Percentiles rank a stretch among this genome's conserved stretches.
These are phyloP conservation scores for Drosophila lacteicornis DNA, from an alignment of 1,140 invertebrate genomes.

Conservation along the genomic window DNA sequence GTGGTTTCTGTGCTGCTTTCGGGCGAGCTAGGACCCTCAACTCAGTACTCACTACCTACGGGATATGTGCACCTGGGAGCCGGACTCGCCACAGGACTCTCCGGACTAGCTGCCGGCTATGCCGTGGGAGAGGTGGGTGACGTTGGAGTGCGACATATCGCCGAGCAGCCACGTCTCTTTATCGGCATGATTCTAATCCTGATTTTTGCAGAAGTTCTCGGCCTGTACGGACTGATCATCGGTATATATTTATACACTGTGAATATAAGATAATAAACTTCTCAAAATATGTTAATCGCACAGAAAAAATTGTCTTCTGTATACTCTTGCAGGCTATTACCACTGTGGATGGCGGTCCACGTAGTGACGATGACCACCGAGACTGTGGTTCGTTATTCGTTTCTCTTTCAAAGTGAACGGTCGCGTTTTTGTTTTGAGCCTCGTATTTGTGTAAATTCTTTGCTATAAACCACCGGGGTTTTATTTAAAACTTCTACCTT, in stretches of 20 bases:
- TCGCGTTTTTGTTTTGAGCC: too few relatives aligned
- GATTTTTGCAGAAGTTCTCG: slow-evolving; percentile 98
- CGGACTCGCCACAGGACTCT: slow-evolving; percentile 95
- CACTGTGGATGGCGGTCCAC: too few relatives aligned
- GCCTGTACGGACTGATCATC: slow-evolving; percentile 97
- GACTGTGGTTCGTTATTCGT: too few relatives aligned
- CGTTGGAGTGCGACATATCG: slow-evolving; percentile 95
- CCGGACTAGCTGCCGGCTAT: slow-evolving; percentile 95
- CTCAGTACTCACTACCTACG: slow-evolving; percentile 87
- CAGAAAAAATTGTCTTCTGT: neutral
- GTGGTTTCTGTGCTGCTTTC: slow-evolving; percentile 96
- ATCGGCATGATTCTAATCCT: slow-evolving; percentile 98
- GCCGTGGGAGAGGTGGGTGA: slow-evolving; percentile 97
- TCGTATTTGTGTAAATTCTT: too few relatives aligned
- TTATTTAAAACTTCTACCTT: too few relatives aligned
- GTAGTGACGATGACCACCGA: too few relatives aligned
- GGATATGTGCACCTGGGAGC: slow-evolving; percentile 96
- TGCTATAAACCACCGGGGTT: too few relatives aligned
- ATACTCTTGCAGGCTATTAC: too few relatives aligned
- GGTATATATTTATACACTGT: slow-evolving; percentile 95
- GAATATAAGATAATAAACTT: slow-evolving; percentile 31
- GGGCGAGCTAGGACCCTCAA: slow-evolving; percentile 86
- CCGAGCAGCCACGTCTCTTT: slow-evolving; percentile 96
- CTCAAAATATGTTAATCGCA: neutral
- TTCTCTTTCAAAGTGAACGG: too few relatives aligned